Percentiles rank a stretch among this genome's conserved stretches.
phyloP scores from a whole-genome alignment of 2,797 vertebrate species.

The Melopsittacus undulatus region DNA sequence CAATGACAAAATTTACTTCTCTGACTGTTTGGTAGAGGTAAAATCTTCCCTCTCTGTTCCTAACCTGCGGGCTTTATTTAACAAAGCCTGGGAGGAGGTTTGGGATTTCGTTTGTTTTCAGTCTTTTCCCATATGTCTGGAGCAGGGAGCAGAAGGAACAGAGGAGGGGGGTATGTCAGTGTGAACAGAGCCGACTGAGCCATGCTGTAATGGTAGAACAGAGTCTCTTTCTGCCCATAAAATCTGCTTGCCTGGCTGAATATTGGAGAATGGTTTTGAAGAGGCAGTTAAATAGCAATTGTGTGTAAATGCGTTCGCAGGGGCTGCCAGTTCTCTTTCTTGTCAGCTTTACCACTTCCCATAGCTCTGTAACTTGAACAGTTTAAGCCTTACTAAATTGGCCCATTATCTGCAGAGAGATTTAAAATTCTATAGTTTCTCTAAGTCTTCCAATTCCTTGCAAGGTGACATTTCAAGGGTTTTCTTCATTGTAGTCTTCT shows the following conservation, averaged over 20 bases:
- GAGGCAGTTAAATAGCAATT: not conserved
- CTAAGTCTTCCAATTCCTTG: not conserved
- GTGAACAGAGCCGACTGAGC: not conserved
- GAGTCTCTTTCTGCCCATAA: not conserved
- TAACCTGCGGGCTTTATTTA: not conserved
- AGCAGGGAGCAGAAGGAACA: not conserved
- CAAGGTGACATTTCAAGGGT: not conserved
- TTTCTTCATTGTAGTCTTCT: not conserved
- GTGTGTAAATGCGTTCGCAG: not conserved
- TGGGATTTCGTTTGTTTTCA: not conserved
- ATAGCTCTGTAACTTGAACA: not conserved
- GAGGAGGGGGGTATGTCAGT: not conserved
- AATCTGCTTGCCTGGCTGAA: not conserved
- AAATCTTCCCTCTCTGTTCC: not conserved
- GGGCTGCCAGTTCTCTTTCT: not conserved
- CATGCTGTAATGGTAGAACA: not conserved
- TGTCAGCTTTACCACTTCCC: not conserved
- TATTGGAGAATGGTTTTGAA: not conserved
- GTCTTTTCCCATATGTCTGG: not conserved
- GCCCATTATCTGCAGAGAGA: accelerated
- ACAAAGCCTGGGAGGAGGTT: not conserved
- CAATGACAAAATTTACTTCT: not conserved
- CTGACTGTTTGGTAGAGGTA: not conserved
- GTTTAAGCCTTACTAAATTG: not conserved
- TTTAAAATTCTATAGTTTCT: not conserved